Base-by-base conservation (phyloP, 2,888 invertebrate species). In the Pristionchus exspectatus region DNA sequence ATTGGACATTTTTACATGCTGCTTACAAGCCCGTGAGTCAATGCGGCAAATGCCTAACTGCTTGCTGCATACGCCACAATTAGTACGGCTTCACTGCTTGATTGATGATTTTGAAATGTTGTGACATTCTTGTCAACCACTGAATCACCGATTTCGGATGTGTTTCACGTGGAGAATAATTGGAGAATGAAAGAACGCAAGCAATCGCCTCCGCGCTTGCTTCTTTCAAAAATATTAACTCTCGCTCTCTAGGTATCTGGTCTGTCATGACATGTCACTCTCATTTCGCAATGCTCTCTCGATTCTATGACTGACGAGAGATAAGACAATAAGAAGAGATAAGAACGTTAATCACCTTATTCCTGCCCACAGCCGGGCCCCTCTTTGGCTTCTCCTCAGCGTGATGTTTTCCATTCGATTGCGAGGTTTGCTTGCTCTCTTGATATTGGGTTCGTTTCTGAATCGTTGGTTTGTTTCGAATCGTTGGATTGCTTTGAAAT, bases 341-440 rank as follows among this genome's bases (percentile, higher is more conserved):
- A 18, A 59, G 18, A 59, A 59, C 44, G 9, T 59, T 21, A 59
- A 59, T 63, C n/a, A 74, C 74, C 74, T 74, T 74, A 38, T 74
- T 74, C 74, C 74, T 74, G 74, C 38, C 54, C 56, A 56, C 4
- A 12, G 30, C n/a, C 50, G 54, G 50, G 1, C 50, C 83, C 14
- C 66, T 63, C 66, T 66, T 50, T 16, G 86, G 33, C 86, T 86
- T 56, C 44, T 59, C 63, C 24, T 86, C 63, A 2, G 18, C 81
- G 44, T 50, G 44, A n/a, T 9, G 21, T 27, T 84, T 86, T 24
- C 72, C 85, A 83, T 81, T 83, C 84, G 59, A 9, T 74, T 74
- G 74, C 21, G n/a, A 24, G 10, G 21, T 21, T 38, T 38, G 74
- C 24, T 74, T 74, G 74, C 74, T 72, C 4, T 72, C 69, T 30